These are phyloP conservation scores for Shargacucullia verbasci DNA, from an alignment of 2,888 invertebrate species.

Conservation along the genomic window DNA sequence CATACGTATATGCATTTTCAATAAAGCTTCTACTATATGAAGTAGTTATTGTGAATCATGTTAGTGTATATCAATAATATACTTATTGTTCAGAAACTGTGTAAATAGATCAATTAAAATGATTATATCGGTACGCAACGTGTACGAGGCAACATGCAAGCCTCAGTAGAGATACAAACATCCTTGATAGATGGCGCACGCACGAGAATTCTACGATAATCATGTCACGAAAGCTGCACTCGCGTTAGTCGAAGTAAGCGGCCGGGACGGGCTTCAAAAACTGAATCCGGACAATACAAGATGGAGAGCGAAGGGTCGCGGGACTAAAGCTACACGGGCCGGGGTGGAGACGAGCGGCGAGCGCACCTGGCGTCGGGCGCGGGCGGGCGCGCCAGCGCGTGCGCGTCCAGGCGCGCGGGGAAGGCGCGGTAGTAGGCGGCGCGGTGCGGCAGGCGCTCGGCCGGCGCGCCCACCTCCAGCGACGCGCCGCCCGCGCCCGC, in stretches of 20 bases:
- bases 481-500: conserved; percentile 90
- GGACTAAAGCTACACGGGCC: conserved; percentile 4
- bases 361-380: conserved; percentile 81
- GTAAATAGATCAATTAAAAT: conserved; percentile 17
- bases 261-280: conserved; percentile 32
- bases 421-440: conserved; percentile 94
- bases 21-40: background rate
- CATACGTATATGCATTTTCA: background rate
- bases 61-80: background rate
- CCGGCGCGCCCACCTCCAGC: conserved; percentile 94
- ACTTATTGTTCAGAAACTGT: background rate
- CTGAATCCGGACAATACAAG: conserved; percentile 31
- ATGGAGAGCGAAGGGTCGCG: conserved; percentile 12
- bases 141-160: conserved; percentile 61
- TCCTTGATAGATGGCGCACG: conserved; percentile 38
- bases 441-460: conserved; percentile 93
- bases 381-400: conserved; percentile 80
- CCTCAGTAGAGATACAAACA: conserved; percentile 55
- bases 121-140: conserved; percentile 60
- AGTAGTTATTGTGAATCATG: background rate
- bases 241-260: conserved; percentile 51
- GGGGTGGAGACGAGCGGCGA: conserved; percentile 15
- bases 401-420: conserved; percentile 95
- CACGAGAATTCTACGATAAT: conserved; percentile 38
- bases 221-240: conserved; percentile 47